These are phyloP conservation scores for Pyrgus malvae DNA, from an alignment of 2,888 invertebrate species.

Conservation along the genomic window DNA sequence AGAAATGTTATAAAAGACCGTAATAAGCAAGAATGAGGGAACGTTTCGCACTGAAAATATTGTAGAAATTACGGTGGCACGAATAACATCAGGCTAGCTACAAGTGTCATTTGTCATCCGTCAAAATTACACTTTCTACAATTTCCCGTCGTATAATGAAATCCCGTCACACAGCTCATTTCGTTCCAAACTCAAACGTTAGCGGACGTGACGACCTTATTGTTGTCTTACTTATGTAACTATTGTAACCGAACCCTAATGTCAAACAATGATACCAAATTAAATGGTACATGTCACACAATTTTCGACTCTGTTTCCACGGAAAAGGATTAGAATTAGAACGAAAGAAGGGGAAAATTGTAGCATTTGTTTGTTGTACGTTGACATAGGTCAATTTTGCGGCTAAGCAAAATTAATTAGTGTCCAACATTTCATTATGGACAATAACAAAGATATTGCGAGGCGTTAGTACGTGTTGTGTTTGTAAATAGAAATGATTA, in stretches of 20 bases:
- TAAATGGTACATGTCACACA: not conserved
- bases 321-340: not conserved
- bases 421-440: slow-evolving; percentile 55
- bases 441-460: slow-evolving; percentile 31
- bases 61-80: slow-evolving; percentile 8
- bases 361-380: slow-evolving; percentile 2
- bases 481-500: slow-evolving; percentile 7
- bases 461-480: slow-evolving; percentile 12
- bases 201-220: slow-evolving; percentile 60
- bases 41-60: not conserved
- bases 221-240: slow-evolving; percentile 51
- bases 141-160: slow-evolving; percentile 26
- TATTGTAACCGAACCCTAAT: slow-evolving; percentile 42
- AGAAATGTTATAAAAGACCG: too few relatives aligned
- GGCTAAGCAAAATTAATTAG: slow-evolving; percentile 64
- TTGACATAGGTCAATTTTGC: slow-evolving; percentile 59
- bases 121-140: slow-evolving; percentile 30
- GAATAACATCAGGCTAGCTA: not conserved
- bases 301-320: slow-evolving; percentile 7
- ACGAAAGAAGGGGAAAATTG: not conserved
- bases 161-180: slow-evolving; percentile 40
- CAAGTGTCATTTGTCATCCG: slow-evolving; percentile 13
- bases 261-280: slow-evolving; percentile 28
- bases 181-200: slow-evolving; percentile 37
- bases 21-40: not conserved